Base-by-base conservation (phyloP, 2,797 vertebrate species). In the Galagoides demidoff region DNA sequence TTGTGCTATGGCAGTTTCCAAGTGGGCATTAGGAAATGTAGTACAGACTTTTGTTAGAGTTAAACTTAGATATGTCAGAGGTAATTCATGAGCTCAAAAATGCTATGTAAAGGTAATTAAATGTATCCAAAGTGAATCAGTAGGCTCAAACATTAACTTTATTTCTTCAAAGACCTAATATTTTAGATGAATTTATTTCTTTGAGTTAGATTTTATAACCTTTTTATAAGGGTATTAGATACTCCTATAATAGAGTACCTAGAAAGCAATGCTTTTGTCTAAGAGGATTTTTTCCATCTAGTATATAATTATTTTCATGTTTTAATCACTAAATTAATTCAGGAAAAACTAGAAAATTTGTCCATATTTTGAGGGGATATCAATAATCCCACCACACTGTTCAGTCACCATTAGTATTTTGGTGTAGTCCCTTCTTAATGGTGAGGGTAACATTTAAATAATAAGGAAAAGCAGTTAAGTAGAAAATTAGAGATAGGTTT, bases 321-420 rank as follows among this genome's bases (percentile, higher is more conserved):
- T 79, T 92, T 37, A 90, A 12, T 96, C 74, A 85, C 74, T 92
- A 31, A 92, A 61, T 76, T 82, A 84, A 64, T 85, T 94, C 66
- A 84, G 57, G 88, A 84, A 87, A 89, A 96, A 92, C 22, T 78
- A 76, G 73, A 64, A 92, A 95, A 79, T 89, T 27, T 84, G 43
- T 85, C 59, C 43, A 71, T 95, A 68, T 84, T 71, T 77, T 95
- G 31, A 37, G 34, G 29, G 29, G 31, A 27, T 39, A 94, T 96
- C 70, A 8, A 20, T 86, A 78, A 31, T 93, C 14, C 57, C 55
- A 90, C 59, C 23, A 45, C 14, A 73, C 8, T 86, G 74, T 61
- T 85, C 31, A 87, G 45, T 90, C 61, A 95, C 45, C 31, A 34
- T 84, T 89, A 94, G 71, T 45, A 87, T 92, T 94, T 96, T 94